Evolutionary conservation across 2,797 vertebrate genomes (phyloP), one percentile per base, ranked within the genome.

Genomic region (Typhlichthys subterraneus): DNA sequence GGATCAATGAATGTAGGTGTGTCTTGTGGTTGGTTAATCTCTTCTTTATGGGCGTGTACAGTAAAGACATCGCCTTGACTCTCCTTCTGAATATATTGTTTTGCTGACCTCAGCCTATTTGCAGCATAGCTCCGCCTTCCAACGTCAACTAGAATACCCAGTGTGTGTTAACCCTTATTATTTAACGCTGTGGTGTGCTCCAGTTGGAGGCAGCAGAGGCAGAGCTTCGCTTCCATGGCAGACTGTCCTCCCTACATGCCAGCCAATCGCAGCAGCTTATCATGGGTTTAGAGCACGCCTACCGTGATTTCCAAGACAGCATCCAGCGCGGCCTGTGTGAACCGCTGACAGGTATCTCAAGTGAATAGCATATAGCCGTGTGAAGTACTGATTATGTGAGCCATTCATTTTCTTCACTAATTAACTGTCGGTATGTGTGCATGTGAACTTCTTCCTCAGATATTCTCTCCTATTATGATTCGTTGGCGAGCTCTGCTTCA

Each of bases 301-400:
- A 85, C 66, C 72, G 75, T 14, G 78, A 65, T 66, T 91, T 88
- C 77, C 79, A 90, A 69, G 75, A 87, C 56, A 89, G 79, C 69
- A 59, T 79, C 57, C 75, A 69, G 45, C 45, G 69, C 50, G 81
- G 77, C 71, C 62, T 87, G 5, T 89, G 72, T 80, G 80, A 54
- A 61, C 74, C 69, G 72, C 64, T 80, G 50, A 71, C 84, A 88
- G 83, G 71, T 85, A 69, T 70, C 3, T 33, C 66, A 9, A 42
- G n/a, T 11, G 19, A 23, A 14, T 5, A 45, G 7, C 31, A 56
- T n/a, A 13, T n/a, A 13, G n/a, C 1, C 14, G 2, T 58, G 29
- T 55, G 19, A 6, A n/a, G 50, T 54, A 64, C 53, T 61, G 13
- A 47, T 64, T 46, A 60, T 68, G 75, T 68, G 58, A 42, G 29